A percentile compares a stretch with the other conserved stretches of the same genome.
These are phyloP conservation scores for Dendrocincla tyrannina DNA, from an alignment of 2,797 vertebrate species.

Conservation along the genomic window DNA sequence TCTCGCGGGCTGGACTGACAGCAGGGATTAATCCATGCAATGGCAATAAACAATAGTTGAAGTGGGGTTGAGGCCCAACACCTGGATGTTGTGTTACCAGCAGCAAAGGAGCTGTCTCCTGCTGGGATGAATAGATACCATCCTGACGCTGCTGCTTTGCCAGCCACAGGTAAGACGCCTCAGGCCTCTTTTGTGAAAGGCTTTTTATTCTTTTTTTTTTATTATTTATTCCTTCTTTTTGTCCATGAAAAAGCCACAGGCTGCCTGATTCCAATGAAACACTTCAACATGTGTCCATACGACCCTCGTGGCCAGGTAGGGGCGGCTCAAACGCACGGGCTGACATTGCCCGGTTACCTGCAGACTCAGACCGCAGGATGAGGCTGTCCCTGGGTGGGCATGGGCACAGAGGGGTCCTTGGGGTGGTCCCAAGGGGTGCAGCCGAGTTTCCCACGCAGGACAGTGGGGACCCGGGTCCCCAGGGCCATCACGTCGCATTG, in stretches of 20 bases:
- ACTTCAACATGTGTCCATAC: rapidly evolving
- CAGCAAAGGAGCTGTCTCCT: background rate
- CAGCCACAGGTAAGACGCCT: constrained; percentile 4
- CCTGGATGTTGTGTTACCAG: constrained; percentile 65
- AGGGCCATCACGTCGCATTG: background rate
- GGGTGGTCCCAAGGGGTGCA: background rate
- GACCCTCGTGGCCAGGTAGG: background rate
- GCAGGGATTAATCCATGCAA: constrained; percentile 76
- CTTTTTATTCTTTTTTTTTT: background rate
- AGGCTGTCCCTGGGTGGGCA: background rate
- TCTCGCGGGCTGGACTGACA: constrained; percentile 72
- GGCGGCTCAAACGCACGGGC: rapidly evolving
- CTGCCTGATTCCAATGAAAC: background rate
- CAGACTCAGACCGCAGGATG: background rate
- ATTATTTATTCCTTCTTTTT: background rate
- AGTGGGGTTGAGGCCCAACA: constrained; percentile 71
- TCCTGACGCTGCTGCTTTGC: background rate
- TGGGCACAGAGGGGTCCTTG: background rate
- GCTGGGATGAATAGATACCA: background rate
- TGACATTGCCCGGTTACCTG: rapidly evolving
- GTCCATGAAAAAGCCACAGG: background rate
- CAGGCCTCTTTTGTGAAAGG: background rate
- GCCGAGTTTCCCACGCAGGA: background rate
- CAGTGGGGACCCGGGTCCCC: background rate
- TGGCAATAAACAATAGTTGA: constrained; percentile 69